Evolutionary conservation across 2,797 vertebrate species (phyloP), one percentile per base, ranked within the genome.

Genomic region (Catharus ustulatus): DNA sequence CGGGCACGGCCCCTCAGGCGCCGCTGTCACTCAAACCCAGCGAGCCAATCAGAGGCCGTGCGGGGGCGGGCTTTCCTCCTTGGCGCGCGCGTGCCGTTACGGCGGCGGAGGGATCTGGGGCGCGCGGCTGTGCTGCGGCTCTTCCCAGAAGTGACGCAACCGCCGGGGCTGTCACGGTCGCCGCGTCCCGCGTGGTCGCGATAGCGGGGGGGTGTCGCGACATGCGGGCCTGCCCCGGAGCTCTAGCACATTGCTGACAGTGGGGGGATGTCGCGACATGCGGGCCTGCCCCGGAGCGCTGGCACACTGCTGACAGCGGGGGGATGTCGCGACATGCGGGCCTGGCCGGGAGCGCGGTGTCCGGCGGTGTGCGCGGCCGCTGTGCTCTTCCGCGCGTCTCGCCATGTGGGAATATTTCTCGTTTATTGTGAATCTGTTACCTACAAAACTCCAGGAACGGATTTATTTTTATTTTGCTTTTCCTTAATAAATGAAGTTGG

Each of bases 81-180:
- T 1, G 26, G 36, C 51, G 66, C 51, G 57, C 48, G 48, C 48
- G 55, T 1, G 42, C 26, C 1, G 49, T 18, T 0, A 7, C 3
- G 66, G 27, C 9, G 1, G 84, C 84, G 84, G 75, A 87, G 59
- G 51, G 59, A 87, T 66, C 52, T 0, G 42, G 12, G 17, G 49
- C 57, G 42, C 66, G 49, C 11, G 34, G 36, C 34, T 2, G 84
- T 20, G 13, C 27, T 8, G 36, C 5, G 57, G 10, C 1, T 0
- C 0, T 36, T 11, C 58, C 51, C 51, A 21, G 67, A 11, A 72
- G 51, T 64, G 75, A 72, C 59, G 75, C 58, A 3, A 8, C 4
- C 32, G 27, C 5, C 19, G 11, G 32, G 1, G 4, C 9, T 6
- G 12, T 1, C 2, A 5, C 22, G 8, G 8, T 2, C 2, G 0